Evolutionary conservation across 2,888 invertebrate species (phyloP).

Genomic region (Cheilosia scutellata): DNA sequence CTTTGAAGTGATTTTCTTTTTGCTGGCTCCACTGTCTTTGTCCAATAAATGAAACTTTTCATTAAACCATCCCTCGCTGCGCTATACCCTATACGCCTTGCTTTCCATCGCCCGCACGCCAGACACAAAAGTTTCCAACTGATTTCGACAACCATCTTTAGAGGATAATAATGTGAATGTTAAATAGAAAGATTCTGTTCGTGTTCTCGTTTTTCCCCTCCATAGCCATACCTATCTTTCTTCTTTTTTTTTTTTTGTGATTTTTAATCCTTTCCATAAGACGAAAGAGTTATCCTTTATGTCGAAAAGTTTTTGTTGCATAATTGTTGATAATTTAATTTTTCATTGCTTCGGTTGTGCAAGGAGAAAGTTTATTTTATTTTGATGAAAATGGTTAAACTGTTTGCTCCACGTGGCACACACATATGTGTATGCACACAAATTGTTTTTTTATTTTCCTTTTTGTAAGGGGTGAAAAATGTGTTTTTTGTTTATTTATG

Average conservation of each 20-base stretch:
- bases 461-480: constrained; percentile 12
- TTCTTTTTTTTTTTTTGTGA: not conserved
- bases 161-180: constrained; percentile 41
- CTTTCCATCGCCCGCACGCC: not conserved
- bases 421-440: not conserved
- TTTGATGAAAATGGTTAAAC: constrained; percentile 16
- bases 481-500: constrained; percentile 1
- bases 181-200: constrained; percentile 28
- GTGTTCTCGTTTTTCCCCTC: not conserved
- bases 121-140: constrained; percentile 34
- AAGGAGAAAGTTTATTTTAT: constrained; percentile 23
- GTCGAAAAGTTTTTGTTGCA: constrained; percentile 46
- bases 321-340: constrained; percentile 63
- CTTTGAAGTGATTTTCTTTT: not conserved
- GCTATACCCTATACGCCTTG: not conserved
- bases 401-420: constrained; percentile 2
- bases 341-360: constrained; percentile 32
- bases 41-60: constrained; percentile 3
- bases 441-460: not conserved
- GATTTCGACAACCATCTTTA: constrained; percentile 44
- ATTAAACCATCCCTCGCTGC: not conserved
- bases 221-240: not conserved
- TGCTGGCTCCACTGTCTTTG: constrained; percentile 2
- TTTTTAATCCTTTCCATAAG: constrained; percentile 20
- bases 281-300: constrained; percentile 49